Base-by-base conservation (phyloP, 2,113 vertebrate genomes). In the Perccottus glenii region DNA sequence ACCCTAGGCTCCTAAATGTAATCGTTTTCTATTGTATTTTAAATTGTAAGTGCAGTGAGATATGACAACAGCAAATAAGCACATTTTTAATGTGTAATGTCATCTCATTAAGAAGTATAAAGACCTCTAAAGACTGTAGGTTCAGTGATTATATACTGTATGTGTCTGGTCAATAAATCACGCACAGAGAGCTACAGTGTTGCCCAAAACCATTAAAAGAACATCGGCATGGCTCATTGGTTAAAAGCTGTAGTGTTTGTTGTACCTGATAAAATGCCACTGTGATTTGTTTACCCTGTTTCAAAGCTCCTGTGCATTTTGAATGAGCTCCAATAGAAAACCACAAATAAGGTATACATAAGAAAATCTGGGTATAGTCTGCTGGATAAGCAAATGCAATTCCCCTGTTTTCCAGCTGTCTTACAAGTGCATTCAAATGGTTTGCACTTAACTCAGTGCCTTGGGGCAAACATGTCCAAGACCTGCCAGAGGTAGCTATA, bases 371-470 rank as follows among this genome's bases (percentile, higher is more conserved):
- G 2, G 9, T 38, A 38, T n/a, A n/a, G 35, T 43, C 38, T 45
- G 8, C 6, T 14, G 27, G n/a, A 47, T 42, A 42, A 44, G 46
- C 16, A 72, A 59, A 67, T 14, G 32, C 61, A 75, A 52, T 67
- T 50, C 63, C 14, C 12, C 51, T 42, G 35, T 51, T 62, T 62
- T 51, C 16, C 15, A 33, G 45, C 50, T 51, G 58, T 44, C 55
- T 57, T 60, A 67, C 40, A 70, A 59, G 45, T 67, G 32, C 47
- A 77, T 70, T 75, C 56, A 66, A 68, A 67, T 46, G 42, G 12
- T 38, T 10, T 33, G 40, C 46, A 58, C 60, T 65, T 49, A 49
- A 73, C 64, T 55, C 19, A 36, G 53, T 1, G 48, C 67, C 62
- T 36, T 35, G 2, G 60, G 70, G 72, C 42, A 53, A 73, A 83